Evolutionary conservation across 2,797 vertebrate genomes (phyloP).

Genomic region (Ispidina lecontei): DNA sequence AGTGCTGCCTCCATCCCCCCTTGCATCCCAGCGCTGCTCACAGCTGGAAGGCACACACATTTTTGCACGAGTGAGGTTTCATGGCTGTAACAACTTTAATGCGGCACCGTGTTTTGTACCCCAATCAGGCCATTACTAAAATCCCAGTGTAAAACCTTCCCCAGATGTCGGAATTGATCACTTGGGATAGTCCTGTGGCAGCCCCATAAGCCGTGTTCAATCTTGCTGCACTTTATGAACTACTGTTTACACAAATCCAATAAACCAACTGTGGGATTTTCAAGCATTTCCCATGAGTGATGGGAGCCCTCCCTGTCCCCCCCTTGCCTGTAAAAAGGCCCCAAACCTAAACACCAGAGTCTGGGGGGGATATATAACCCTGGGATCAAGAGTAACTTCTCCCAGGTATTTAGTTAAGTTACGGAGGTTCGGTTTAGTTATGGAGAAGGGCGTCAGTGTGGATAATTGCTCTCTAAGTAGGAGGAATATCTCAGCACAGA

Average conservation of each 20-base stretch:
- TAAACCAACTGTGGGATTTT: neutral
- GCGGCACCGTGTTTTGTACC: neutral
- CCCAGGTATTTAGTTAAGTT: neutral
- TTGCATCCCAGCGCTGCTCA: neutral
- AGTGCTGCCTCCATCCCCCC: neutral
- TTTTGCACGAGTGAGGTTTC: neutral
- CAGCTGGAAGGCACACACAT: neutral
- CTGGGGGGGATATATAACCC: neutral
- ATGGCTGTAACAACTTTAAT: neutral
- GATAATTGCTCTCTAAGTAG: neutral
- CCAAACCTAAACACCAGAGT: neutral
- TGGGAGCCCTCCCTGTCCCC: neutral
- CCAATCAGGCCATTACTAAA: neutral
- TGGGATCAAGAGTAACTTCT: neutral
- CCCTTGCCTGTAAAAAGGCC: neutral
- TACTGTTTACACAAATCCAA: neutral
- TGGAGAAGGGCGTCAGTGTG: neutral
- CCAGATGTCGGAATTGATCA: neutral
- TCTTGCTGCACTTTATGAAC: neutral
- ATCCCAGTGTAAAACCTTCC: neutral
- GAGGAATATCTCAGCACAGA: neutral
- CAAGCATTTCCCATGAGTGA: neutral
- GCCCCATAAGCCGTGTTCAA: neutral
- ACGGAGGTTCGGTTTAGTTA: neutral
- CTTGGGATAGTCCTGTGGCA: neutral